Evolutionary conservation across 2,888 invertebrate genomes (phyloP), one percentile per base, ranked within the genome.

Genomic region (Heliconius ismenius): DNA sequence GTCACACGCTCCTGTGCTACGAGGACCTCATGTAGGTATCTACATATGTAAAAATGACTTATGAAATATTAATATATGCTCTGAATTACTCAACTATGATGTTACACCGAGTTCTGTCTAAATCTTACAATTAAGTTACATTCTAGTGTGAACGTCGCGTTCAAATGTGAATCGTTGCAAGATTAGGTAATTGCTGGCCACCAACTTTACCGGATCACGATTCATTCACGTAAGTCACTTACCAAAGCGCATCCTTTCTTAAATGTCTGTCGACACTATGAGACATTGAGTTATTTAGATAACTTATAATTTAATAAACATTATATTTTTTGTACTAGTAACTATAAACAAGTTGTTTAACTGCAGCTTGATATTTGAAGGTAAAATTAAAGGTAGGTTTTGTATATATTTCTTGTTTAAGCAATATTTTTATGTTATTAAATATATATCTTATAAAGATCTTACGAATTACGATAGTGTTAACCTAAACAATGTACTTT

Each of bases 151-250:
- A 83, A 83, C 84, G 82, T 86, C 84, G 84, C 85, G 83, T 79
- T 82, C 82, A 83, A 82, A 83, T 83, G 80, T 80, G 85, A 87
- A 85, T 85, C 81, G 83, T 84, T 84, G 84, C 83, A 83, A 79
- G 83, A 49, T 26, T 69, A 69, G 4, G 85, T 85, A 84, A 87
- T 83, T 84, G 82, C 72, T 75, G 76, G 76, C 78, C 77, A 80
- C 73, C 64, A 79, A 80, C 49, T 77, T 69, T 80, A 78, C 69
- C 72, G 49, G 67, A 77, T 75, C 76, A 81, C 76, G 79, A 77
- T 70, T 75, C 21, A 60, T 74, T 62, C 76, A 62, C 67, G 72
- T 73, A 72, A 64, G 73, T 62, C 65, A 75, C 67, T 74, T 62
- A 39, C 21, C 32, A 58, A 32, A 70, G 18, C 54, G 63, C 49